Conservation (phyloP, 2,888 invertebrate genomes). For the Drosophila anomalipes region DNA sequence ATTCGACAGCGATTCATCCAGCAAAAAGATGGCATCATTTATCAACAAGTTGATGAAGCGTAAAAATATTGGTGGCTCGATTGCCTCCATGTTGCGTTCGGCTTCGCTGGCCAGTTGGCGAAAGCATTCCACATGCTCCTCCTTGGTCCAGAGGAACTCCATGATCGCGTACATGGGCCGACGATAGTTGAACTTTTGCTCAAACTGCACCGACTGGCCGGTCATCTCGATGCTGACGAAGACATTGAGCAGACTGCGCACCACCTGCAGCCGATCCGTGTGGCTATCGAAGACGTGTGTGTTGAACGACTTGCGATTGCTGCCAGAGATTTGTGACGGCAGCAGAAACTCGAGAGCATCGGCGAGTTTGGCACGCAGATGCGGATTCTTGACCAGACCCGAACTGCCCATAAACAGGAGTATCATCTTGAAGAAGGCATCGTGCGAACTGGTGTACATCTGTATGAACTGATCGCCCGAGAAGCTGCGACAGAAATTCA, state of each 20-base stretch:
- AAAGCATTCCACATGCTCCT: slow-evolving; percentile 91
- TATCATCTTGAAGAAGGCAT: slow-evolving; percentile 90
- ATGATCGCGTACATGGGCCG: slow-evolving; percentile 97
- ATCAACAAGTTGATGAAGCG: slow-evolving; percentile 98
- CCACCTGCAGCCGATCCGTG: slow-evolving; percentile 90
- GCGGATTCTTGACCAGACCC: slow-evolving; percentile 94
- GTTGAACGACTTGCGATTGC: slow-evolving; percentile 86
- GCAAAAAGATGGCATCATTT: slow-evolving; percentile 97
- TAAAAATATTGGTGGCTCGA: slow-evolving; percentile 95
- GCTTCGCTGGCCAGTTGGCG: slow-evolving; percentile 92
- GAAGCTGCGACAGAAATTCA: slow-evolving; percentile 91
- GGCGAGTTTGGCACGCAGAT: slow-evolving; percentile 95
- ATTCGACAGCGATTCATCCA: slow-evolving; percentile 94
- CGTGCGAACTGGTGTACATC: slow-evolving; percentile 87
- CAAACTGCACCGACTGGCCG: slow-evolving; percentile 97
- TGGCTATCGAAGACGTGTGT: slow-evolving; percentile 92
- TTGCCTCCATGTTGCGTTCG: slow-evolving; percentile 94
- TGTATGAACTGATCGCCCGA: slow-evolving; percentile 89
- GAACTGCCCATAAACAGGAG: slow-evolving; percentile 95
- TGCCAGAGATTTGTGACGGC: slow-evolving; percentile 87
- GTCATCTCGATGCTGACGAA: slow-evolving; percentile 99
- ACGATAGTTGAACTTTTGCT: slow-evolving; percentile 98
- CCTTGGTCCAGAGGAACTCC: slow-evolving; percentile 95
- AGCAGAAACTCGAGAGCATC: slow-evolving; percentile 95
- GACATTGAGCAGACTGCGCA: slow-evolving; percentile 93